Evolutionary conservation across 1,140 invertebrate genomes (phyloP).

Genomic region (Patella vulgata): DNA sequence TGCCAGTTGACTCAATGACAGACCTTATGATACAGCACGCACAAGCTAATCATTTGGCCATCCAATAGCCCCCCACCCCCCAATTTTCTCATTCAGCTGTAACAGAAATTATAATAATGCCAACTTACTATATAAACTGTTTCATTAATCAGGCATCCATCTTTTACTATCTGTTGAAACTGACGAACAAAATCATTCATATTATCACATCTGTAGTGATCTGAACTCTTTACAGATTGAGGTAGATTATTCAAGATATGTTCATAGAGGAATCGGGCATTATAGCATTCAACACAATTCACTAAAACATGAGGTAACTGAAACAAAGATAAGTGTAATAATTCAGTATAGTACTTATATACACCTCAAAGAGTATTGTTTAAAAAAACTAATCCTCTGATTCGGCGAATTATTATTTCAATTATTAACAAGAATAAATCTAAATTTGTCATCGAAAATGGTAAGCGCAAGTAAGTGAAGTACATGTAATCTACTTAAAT

Average conservation of each 20-base stretch:
- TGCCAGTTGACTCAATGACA: too few relatives aligned
- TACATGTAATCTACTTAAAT: too few relatives aligned
- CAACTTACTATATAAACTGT: constrained; percentile 63
- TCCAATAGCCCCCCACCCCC: too few relatives aligned
- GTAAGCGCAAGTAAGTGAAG: too few relatives aligned
- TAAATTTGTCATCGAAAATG: too few relatives aligned
- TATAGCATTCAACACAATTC: constrained; percentile 86
- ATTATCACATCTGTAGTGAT: constrained; percentile 77
- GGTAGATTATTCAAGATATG: constrained; percentile 76
- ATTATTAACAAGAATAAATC: too few relatives aligned
- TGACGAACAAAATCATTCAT: constrained; percentile 77
- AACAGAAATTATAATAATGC: too few relatives aligned
- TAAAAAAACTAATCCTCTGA: neutral
- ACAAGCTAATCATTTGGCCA: too few relatives aligned
- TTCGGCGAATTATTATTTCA: neutral
- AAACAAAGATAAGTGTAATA: constrained; percentile 14
- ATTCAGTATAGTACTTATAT: neutral
- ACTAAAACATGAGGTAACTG: constrained; percentile 73
- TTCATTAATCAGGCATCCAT: constrained; percentile 39
- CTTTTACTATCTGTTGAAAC: constrained; percentile 61
- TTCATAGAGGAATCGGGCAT: constrained; percentile 80
- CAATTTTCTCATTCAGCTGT: too few relatives aligned
- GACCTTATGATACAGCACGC: too few relatives aligned
- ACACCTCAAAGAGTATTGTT: neutral
- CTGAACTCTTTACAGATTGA: constrained; percentile 21